These are phyloP conservation scores for Leucophenga montana DNA, from an alignment of 2,888 invertebrate species.

Conservation along the genomic window DNA sequence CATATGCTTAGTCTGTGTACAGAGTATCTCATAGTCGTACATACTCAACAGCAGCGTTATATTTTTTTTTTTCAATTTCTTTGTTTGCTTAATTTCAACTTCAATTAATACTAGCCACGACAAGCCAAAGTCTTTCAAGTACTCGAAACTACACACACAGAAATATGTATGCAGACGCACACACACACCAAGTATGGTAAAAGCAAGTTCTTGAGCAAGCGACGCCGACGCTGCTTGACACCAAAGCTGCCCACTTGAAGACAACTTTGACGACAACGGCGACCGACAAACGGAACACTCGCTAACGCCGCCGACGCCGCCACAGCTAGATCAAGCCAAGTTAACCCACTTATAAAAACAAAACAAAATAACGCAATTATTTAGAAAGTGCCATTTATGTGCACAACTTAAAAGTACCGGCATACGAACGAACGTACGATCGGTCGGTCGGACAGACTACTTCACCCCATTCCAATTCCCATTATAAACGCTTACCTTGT, in stretches of 20 bases:
- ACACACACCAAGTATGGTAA: background rate
- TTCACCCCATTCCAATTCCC: conserved; percentile 16
- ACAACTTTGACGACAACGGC: too few relatives aligned
- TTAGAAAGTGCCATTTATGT: conserved; percentile 50
- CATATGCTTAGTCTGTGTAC: too few relatives aligned
- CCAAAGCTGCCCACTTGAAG: too few relatives aligned
- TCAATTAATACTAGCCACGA: conserved; percentile 8
- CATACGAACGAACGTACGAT: conserved; percentile 7
- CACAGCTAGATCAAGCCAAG: conserved; percentile 44
- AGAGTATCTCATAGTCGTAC: too few relatives aligned
- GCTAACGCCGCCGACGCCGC: conserved; percentile 23
- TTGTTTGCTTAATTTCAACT: background rate
- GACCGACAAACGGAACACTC: conserved; percentile 22
- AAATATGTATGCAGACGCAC: too few relatives aligned
- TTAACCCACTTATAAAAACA: conserved; percentile 50
- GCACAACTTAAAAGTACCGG: conserved; percentile 20
- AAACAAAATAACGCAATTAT: conserved; percentile 37
- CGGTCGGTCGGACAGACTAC: conserved; percentile 17
- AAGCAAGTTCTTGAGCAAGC: conserved; percentile 30
- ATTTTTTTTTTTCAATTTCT: too few relatives aligned
- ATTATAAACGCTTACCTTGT: conserved; percentile 57
- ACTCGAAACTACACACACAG: background rate
- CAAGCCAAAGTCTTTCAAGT: background rate
- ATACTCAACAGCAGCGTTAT: too few relatives aligned
- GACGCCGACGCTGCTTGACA: too few relatives aligned